A percentile compares a stretch with the other conserved stretches of the same genome.
These are phyloP conservation scores for Varanus salvator DNA, from an alignment of 2,113 vertebrate genomes.

Conservation along the genomic window DNA sequence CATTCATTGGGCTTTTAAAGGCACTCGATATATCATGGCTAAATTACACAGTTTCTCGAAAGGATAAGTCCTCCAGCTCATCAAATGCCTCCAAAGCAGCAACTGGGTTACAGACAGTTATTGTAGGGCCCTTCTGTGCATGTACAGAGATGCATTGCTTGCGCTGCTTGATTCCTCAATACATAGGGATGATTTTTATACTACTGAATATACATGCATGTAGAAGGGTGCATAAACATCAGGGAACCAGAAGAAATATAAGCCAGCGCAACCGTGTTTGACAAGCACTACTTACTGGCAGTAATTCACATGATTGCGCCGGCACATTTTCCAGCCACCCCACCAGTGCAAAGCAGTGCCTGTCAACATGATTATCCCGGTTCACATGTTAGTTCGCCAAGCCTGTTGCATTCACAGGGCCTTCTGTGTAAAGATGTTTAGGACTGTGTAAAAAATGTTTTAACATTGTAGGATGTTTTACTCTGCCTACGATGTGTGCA, in stretches of 20 bases:
- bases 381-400: neutral
- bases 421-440: neutral
- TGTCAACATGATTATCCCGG: neutral
- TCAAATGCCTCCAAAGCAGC: neutral
- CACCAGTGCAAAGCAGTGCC: neutral
- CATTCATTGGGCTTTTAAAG: slow-evolving; percentile 7
- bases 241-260: neutral
- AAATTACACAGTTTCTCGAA: slow-evolving; percentile 5
- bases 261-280: neutral
- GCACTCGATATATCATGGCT: neutral
- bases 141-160: neutral
- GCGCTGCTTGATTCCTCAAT: neutral
- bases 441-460: too few species aligned
- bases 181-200: neutral
- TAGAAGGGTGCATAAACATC: neutral
- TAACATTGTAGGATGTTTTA: neutral
- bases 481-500: neutral
- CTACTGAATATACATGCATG: neutral
- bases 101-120: neutral
- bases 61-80: neutral
- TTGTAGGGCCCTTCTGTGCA: neutral
- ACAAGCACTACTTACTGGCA: neutral
- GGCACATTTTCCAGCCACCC: neutral
- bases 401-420: neutral
- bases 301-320: neutral